Conservation (phyloP, 2,797 vertebrate species). For the Scleropages formosus region DNA sequence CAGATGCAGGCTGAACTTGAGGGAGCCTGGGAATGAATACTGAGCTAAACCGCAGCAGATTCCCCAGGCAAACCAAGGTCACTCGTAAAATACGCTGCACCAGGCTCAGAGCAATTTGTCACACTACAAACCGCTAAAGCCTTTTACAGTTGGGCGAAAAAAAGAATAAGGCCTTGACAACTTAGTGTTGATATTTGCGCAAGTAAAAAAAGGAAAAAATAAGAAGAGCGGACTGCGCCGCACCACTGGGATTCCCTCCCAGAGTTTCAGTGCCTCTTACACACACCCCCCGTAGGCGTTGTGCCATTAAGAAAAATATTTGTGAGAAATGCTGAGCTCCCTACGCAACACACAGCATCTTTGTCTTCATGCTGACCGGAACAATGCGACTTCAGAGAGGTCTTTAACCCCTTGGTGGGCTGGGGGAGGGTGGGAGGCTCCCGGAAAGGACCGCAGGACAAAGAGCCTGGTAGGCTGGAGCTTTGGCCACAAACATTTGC, state of each 20-base stretch:
- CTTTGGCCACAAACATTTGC: slow-evolving; percentile 26
- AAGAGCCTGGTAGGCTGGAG: slow-evolving; percentile 14
- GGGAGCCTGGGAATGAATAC: slow-evolving; percentile 18
- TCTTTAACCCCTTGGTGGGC: slow-evolving; percentile 21
- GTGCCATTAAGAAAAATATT: slow-evolving; percentile 34
- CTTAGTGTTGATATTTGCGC: slow-evolving; percentile 13
- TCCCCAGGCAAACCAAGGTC: not conserved
- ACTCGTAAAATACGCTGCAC: not conserved
- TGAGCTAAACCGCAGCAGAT: slow-evolving; percentile 21
- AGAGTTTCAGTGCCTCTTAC: slow-evolving; percentile 16
- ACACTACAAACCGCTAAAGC: not conserved
- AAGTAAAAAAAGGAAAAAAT: not conserved
- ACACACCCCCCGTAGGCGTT: slow-evolving; percentile 22
- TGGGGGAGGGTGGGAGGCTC: slow-evolving; percentile 9
- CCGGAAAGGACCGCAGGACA: slow-evolving; percentile 25
- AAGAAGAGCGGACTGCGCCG: not conserved
- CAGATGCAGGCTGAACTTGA: slow-evolving; percentile 15
- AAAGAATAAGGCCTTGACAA: slow-evolving; percentile 12
- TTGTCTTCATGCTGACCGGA: slow-evolving; percentile 27
- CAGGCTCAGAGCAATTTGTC: slow-evolving; percentile 1
- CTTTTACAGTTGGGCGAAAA: not conserved
- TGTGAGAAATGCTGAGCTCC: slow-evolving; percentile 30
- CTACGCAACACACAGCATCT: slow-evolving; percentile 30
- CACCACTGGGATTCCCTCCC: slow-evolving; percentile 3
- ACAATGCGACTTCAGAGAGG: slow-evolving; percentile 31